These are phyloP conservation scores for Lepus townsendii DNA, from an alignment of 2,797 vertebrate species.

Conservation along the genomic window DNA sequence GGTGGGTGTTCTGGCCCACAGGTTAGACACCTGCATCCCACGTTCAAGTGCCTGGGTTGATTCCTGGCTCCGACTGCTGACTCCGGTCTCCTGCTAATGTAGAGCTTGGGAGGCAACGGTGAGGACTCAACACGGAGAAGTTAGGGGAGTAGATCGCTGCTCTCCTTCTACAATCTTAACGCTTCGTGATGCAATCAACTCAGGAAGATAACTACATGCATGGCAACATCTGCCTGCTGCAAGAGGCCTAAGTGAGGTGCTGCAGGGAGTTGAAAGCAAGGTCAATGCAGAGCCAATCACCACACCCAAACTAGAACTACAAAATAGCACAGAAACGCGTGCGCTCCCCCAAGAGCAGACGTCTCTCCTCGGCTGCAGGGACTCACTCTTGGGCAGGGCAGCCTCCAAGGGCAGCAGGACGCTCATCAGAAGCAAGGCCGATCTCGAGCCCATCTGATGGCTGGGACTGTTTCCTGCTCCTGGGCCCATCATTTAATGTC, in stretches of 20 bases:
- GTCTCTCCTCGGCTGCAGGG: neutral
- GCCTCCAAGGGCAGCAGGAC: neutral
- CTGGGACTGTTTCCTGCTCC: slow-evolving; percentile 42
- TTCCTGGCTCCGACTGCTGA: no score
- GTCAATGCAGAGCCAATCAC: slow-evolving; percentile 49
- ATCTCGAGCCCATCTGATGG: slow-evolving; percentile 24
- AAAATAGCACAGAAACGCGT: slow-evolving; percentile 40
- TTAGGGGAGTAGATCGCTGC: neutral
- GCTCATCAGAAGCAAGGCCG: slow-evolving; percentile 51
- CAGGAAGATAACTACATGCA: neutral
- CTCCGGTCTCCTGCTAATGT: no score
- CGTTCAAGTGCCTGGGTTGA: no score
- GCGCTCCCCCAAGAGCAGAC: slow-evolving; percentile 45
- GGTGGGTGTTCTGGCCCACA: no score
- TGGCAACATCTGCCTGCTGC: neutral
- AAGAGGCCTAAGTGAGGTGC: neutral
- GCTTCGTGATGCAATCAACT: neutral
- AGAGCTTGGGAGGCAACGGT: no score
- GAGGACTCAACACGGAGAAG: neutral
- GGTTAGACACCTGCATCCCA: no score
- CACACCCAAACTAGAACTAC: slow-evolving; percentile 1
- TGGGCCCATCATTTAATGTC: slow-evolving; percentile 28
- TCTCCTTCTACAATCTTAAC: neutral
- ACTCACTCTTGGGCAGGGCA: neutral
- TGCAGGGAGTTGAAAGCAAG: neutral